Evolutionary conservation across 2,797 vertebrate genomes (phyloP).

Genomic region (Acanthurus leucopareius): DNA sequence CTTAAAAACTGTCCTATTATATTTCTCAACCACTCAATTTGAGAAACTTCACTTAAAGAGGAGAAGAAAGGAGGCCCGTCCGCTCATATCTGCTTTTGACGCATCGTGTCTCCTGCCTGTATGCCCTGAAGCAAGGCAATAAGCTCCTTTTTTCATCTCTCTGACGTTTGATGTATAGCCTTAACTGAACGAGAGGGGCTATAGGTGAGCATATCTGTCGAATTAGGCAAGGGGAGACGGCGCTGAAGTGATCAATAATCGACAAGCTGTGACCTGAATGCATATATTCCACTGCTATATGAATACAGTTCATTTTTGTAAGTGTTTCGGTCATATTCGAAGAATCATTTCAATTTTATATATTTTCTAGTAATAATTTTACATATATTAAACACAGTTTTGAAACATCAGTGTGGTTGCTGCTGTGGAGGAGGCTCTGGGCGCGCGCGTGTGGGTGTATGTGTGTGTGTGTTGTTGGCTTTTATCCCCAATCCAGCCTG

Average conservation of each 20-base stretch:
- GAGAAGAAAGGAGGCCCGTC: slow-evolving; percentile 56
- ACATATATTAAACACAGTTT: background rate
- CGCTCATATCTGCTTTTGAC: slow-evolving; percentile 56
- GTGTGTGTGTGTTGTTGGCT: slow-evolving; percentile 43
- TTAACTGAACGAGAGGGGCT: slow-evolving; percentile 6
- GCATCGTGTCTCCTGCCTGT: slow-evolving; percentile 6
- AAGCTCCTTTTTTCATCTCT: slow-evolving; percentile 41
- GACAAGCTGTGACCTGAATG: slow-evolving; percentile 51
- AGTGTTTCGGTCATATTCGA: background rate
- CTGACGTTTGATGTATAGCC: slow-evolving; percentile 58
- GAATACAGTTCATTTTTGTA: background rate
- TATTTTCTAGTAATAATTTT: background rate
- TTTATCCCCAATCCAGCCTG: slow-evolving; percentile 58
- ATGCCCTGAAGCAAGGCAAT: slow-evolving; percentile 61
- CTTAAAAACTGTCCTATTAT: slow-evolving; percentile 53
- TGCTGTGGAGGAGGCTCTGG: background rate
- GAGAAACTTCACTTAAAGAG: slow-evolving; percentile 52
- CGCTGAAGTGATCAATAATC: slow-evolving; percentile 61
- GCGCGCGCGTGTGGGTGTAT: slow-evolving; percentile 27
- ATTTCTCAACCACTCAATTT: slow-evolving; percentile 52
- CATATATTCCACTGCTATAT: background rate
- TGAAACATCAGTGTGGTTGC: background rate
- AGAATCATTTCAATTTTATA: background rate
- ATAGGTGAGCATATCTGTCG: slow-evolving; percentile 62
- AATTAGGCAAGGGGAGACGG: background rate